Evolutionary conservation across 2,888 invertebrate genomes (phyloP).

Genomic region (Xanthorhoe designata): DNA sequence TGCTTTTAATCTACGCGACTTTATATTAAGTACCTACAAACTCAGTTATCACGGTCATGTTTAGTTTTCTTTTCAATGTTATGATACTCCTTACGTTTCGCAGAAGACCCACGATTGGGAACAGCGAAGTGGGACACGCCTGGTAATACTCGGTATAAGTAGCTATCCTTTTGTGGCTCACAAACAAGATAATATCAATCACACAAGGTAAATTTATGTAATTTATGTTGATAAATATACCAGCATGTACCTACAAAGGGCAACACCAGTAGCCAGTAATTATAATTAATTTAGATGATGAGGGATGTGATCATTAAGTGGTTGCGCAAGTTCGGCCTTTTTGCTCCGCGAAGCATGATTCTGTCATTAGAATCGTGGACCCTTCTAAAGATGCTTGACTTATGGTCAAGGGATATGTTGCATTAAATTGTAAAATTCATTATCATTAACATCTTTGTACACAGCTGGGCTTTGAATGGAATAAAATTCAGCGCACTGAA

Average conservation of each 20-base stretch:
- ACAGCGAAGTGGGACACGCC: too few relatives aligned
- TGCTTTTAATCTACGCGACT: background rate
- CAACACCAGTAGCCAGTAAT: constrained; percentile 34
- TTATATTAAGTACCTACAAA: too few relatives aligned
- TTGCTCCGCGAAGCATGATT: constrained; percentile 41
- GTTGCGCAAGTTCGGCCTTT: constrained; percentile 36
- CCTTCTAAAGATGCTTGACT: constrained; percentile 30
- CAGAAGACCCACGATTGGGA: too few relatives aligned
- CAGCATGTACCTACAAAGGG: constrained; percentile 24
- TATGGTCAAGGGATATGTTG: background rate
- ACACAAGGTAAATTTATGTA: background rate
- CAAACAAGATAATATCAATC: too few relatives aligned
- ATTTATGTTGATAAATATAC: background rate
- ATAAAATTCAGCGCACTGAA: too few relatives aligned
- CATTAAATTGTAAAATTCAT: background rate
- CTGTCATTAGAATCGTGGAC: constrained; percentile 38
- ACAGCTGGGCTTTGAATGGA: too few relatives aligned
- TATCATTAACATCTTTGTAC: background rate
- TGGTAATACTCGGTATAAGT: too few relatives aligned
- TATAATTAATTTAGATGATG: constrained; percentile 40
- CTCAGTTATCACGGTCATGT: too few relatives aligned
- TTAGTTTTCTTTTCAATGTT: too few relatives aligned
- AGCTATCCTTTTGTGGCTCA: too few relatives aligned
- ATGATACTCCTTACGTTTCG: too few relatives aligned
- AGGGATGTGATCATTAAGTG: constrained; percentile 37